Percentiles rank a stretch among this genome's conserved stretches.
Conservation (phyloP, 2,888 invertebrate species). For the Dermolepida albohirtum region DNA sequence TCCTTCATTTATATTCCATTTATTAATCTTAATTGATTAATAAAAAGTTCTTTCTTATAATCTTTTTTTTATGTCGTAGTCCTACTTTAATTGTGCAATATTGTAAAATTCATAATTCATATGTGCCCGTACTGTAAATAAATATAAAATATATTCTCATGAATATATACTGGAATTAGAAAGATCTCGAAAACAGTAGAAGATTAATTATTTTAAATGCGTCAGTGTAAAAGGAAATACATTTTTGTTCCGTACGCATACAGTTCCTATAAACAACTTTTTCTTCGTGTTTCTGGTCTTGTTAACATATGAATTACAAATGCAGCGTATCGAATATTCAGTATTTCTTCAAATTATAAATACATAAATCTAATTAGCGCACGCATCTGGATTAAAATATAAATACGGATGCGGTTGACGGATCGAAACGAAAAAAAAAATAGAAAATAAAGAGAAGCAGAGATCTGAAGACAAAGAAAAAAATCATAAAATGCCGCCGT, state of each 20-base stretch:
- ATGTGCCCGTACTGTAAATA: too few relatives aligned
- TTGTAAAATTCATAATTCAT: too few relatives aligned
- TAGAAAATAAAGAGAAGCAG: not conserved
- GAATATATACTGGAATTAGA: not conserved
- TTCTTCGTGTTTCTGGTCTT: conserved; percentile 24
- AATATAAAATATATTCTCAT: too few relatives aligned
- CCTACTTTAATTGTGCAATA: too few relatives aligned
- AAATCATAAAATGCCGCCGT: conserved; percentile 38
- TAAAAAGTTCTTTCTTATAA: too few relatives aligned
- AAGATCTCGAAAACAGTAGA: too few relatives aligned
- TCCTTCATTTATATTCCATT: too few relatives aligned
- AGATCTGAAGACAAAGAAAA: not conserved
- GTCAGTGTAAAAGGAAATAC: too few relatives aligned
- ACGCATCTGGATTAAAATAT: conserved; percentile 8
- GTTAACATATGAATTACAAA: conserved; percentile 42
- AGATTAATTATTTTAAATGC: too few relatives aligned
- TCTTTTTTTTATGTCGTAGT: too few relatives aligned
- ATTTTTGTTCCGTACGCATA: not conserved
- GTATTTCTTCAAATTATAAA: conserved; percentile 17
- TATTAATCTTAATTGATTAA: too few relatives aligned
- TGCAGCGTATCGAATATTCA: conserved; percentile 11
- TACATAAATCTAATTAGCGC: conserved; percentile 33
- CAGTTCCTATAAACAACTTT: conserved; percentile 6
- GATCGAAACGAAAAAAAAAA: conserved; percentile 1
- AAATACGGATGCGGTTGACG: conserved; percentile 44